Conservation (phyloP, 1,140 invertebrate species). For the Telenomus remus region DNA sequence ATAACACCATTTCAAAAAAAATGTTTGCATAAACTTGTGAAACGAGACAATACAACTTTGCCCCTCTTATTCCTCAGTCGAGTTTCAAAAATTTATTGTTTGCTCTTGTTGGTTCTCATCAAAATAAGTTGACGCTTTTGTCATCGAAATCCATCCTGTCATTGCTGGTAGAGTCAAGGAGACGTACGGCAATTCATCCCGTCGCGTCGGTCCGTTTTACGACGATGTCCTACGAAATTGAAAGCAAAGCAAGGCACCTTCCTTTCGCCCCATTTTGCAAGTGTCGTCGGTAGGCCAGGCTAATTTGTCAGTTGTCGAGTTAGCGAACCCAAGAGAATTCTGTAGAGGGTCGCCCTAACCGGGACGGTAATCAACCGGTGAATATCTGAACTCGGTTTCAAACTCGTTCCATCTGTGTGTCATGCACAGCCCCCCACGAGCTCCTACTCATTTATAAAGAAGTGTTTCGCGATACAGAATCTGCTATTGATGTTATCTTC, state of each 20-base stretch:
- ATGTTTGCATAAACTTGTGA: constrained; percentile 18
- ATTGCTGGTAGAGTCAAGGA: constrained; percentile 22
- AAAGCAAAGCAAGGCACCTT: constrained; percentile 65
- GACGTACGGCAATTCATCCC: constrained; percentile 43
- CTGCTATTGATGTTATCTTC: constrained; percentile 68
- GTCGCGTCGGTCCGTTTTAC: constrained; percentile 39
- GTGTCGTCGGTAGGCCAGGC: constrained; percentile 74
- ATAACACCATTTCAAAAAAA: constrained; percentile 34
- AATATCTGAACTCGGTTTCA: constrained; percentile 73
- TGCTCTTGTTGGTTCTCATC: too few species aligned
- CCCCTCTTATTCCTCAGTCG: too few species aligned
- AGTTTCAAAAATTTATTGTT: too few species aligned
- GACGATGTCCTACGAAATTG: constrained; percentile 61
- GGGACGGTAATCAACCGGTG: constrained; percentile 75
- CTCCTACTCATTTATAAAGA: constrained; percentile 74
- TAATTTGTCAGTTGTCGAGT: constrained; percentile 78
- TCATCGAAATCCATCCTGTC: constrained; percentile 37
- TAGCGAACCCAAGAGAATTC: constrained; percentile 73
- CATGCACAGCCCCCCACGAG: constrained; percentile 59
- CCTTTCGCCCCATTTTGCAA: constrained; percentile 76
- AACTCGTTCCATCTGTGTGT: constrained; percentile 58
- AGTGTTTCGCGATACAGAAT: constrained; percentile 63
- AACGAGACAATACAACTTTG: too few species aligned
- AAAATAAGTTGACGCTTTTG: too few species aligned
- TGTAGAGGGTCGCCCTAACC: constrained; percentile 58